Conservation (phyloP, 2,797 vertebrate genomes). For the Mormyrops attenuatus region DNA sequence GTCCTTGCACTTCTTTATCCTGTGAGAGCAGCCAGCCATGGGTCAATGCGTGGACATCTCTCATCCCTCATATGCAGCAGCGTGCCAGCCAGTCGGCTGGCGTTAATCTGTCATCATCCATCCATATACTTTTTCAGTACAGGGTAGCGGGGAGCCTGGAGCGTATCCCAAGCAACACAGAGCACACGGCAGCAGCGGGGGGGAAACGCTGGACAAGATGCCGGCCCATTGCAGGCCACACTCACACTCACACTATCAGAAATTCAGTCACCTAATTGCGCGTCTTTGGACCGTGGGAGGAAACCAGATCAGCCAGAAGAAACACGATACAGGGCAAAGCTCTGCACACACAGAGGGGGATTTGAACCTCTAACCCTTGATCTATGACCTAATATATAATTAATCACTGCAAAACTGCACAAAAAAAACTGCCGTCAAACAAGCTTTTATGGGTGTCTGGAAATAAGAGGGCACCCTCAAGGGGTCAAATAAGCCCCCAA, state of each 20-base stretch:
- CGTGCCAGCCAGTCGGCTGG: not conserved
- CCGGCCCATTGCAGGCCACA: not conserved
- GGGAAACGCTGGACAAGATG: not conserved
- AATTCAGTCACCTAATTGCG: not conserved
- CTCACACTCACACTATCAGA: not conserved
- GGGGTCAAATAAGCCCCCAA: not conserved
- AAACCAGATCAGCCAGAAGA: not conserved
- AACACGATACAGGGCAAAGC: not conserved
- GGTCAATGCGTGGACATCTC: not conserved
- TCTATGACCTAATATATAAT: not conserved
- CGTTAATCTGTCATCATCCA: not conserved
- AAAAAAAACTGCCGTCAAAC: not conserved
- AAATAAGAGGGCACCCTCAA: not conserved
- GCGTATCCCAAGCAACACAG: not conserved
- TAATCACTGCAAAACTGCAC: not conserved
- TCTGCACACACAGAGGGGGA: not conserved
- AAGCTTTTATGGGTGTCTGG: not conserved
- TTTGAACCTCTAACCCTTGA: not conserved
- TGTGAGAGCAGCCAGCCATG: conserved; percentile 40
- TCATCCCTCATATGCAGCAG: not conserved
- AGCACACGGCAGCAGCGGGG: not conserved
- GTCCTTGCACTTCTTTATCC: conserved; percentile 95
- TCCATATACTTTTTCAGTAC: not conserved
- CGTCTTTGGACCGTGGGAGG: not conserved
- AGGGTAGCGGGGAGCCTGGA: not conserved